phyloP scores from a whole-genome alignment of 2,888 invertebrate species.

The Perdita meconis region DNA sequence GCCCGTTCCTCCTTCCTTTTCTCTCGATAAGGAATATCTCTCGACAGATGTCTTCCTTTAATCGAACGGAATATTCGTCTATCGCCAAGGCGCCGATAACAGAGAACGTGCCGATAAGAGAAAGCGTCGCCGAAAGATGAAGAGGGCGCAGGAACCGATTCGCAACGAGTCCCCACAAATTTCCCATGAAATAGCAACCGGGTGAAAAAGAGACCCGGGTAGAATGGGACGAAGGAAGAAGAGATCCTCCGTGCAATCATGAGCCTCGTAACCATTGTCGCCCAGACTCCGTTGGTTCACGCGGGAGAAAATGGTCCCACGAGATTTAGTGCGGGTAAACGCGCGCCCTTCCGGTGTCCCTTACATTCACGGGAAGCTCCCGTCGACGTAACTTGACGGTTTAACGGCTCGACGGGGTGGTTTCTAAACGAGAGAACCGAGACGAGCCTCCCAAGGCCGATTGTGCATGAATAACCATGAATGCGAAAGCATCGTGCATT shows the following conservation, averaged over 20 bases:
- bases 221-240: neutral
- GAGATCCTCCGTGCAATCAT: slow-evolving; percentile 28
- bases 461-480: slow-evolving; percentile 3
- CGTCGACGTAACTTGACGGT: slow-evolving; percentile 58
- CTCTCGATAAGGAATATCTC: neutral
- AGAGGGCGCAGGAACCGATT: neutral
- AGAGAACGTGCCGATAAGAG: neutral
- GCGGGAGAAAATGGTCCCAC: slow-evolving; percentile 21
- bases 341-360: slow-evolving; percentile 42
- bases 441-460: slow-evolving; percentile 22
- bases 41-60: neutral
- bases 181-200: neutral
- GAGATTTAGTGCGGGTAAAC: slow-evolving; percentile 59
- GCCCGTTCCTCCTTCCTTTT: neutral
- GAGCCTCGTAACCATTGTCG: slow-evolving; percentile 40
- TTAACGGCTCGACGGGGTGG: slow-evolving; percentile 60
- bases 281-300: slow-evolving; percentile 30
- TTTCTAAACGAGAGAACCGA: slow-evolving; percentile 55
- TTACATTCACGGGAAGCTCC: slow-evolving; percentile 38
- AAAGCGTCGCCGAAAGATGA: neutral
- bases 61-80: no score
- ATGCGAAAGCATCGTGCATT: slow-evolving; percentile 1
- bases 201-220: neutral
- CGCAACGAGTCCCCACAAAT: neutral
- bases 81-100: neutral